Evolutionary conservation across 2,888 invertebrate species (phyloP).

Genomic region (Sicus ferrugineus): DNA sequence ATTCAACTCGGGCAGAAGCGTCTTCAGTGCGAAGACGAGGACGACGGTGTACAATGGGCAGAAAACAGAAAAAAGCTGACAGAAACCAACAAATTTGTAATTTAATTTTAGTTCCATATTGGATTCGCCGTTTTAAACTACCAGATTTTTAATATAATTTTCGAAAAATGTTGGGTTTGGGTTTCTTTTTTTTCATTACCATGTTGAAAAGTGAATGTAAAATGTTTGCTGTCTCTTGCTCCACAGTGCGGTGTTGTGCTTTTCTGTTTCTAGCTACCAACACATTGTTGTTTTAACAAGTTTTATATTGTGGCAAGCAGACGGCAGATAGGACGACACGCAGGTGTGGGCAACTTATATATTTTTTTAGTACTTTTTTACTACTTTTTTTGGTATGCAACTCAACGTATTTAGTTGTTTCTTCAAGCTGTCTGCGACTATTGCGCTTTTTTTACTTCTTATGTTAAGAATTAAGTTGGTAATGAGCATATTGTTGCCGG

Average conservation of each 20-base stretch:
- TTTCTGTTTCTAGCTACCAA: constrained; percentile 9
- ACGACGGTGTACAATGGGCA: no score
- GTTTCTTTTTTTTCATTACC: neutral
- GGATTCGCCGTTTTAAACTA: no score
- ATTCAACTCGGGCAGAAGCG: constrained; percentile 31
- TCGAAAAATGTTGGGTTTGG: no score
- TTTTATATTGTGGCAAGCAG: neutral
- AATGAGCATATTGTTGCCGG: constrained; percentile 14
- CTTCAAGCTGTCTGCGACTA: constrained; percentile 4
- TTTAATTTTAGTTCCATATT: no score
- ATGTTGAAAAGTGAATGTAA: no score
- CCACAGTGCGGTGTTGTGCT: constrained; percentile 3
- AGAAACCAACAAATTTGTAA: no score
- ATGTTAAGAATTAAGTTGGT: neutral
- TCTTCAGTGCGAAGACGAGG: constrained; percentile 15
- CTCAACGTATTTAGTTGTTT: neutral
- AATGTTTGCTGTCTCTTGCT: no score
- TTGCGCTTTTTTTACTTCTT: neutral
- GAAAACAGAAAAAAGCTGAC: no score
- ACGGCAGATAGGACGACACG: neutral
- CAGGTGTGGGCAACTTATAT: neutral
- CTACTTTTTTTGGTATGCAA: neutral
- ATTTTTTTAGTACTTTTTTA: neutral
- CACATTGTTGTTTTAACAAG: neutral
- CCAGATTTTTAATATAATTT: no score